Evolutionary conservation across 2,888 invertebrate genomes (phyloP), one percentile per base, ranked within the genome.

Genomic region (Noctua janthe): DNA sequence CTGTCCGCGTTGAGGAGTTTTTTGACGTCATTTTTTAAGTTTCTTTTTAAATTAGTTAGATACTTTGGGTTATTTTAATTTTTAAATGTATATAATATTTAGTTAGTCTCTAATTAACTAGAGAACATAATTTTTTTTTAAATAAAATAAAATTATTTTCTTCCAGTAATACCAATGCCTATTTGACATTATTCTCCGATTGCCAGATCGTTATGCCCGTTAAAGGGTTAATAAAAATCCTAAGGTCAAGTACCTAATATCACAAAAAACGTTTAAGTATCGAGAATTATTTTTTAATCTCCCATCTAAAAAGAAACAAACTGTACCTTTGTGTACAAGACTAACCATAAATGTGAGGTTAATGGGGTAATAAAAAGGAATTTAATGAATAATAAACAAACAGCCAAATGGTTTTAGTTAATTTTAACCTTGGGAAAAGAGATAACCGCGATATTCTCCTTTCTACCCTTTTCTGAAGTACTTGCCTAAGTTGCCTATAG

Each of bases 351-450:
- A 43, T 66, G 71, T 85, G 35, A 69, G 73, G 83, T 80, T 86
- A 86, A 80, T 77, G 66, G 73, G 70, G 80, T 73, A 78, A 80
- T 86, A 86, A 86, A 86, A 86, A 76, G 71, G 83, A 80, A 80
- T 78, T 77, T 86, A 83, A 80, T 85, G 77, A 85, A 85, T 85
- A 77, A 78, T 86, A 80, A 80, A 80, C 76, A 71, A 83, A 78
- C 86, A 78, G 13, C 56, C 71, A 78, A 86, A 86, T 73, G 69
- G 80, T 85, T 85, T 85, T 74, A 75, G 79, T 85, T 82, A 73
- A 82, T 82, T 79, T 82, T 79, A 80, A 81, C 78, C 74, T 80
- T 71, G 66, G 64, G 72, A 47, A 71, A 69, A 72, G 69, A 59
- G 51, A 76, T 77, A 71, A 39, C 71, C 62, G 15, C 76, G n/a